Percentiles rank a stretch among this genome's conserved stretches.
These are phyloP conservation scores for Vannuccia rotundouncinata DNA, from an alignment of 2,888 invertebrate species.

Conservation along the genomic window DNA sequence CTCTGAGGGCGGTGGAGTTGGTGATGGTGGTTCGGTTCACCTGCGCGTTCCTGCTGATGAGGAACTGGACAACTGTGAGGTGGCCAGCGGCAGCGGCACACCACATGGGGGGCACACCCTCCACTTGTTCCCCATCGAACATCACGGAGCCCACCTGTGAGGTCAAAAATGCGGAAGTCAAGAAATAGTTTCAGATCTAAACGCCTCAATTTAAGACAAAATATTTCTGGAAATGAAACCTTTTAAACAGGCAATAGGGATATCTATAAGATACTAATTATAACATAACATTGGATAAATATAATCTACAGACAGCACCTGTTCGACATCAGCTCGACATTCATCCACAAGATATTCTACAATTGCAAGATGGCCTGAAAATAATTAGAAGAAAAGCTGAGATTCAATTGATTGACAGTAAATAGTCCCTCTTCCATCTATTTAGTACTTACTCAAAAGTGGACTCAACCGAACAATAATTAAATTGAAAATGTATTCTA, in stretches of 20 bases:
- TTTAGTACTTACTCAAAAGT: no score
- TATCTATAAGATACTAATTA: not conserved
- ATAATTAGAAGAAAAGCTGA: no score
- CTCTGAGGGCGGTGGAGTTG: slow-evolving; percentile 56
- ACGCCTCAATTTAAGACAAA: no score
- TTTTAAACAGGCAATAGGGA: not conserved
- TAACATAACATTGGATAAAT: not conserved
- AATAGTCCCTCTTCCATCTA: no score
- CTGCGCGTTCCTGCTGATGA: slow-evolving; percentile 76
- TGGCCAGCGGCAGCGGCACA: slow-evolving; percentile 95
- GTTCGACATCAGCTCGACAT: slow-evolving; percentile 83
- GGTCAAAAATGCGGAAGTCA: not conserved
- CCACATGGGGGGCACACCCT: slow-evolving; percentile 91
- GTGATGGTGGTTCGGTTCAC: slow-evolving; percentile 73
- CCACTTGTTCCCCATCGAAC: slow-evolving; percentile 93
- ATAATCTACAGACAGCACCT: slow-evolving; percentile 59
- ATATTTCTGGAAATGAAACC: no score
- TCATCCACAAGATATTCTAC: slow-evolving; percentile 84
- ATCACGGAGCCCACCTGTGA: slow-evolving; percentile 64
- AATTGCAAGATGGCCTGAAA: slow-evolving; percentile 75
- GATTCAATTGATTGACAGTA: no score
- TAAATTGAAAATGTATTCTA: no score
- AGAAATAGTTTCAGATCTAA: no score
- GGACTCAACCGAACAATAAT: no score
- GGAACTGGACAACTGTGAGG: slow-evolving; percentile 72